phyloP scores from a whole-genome alignment of 2,113 vertebrate genomes.

The Anoplopoma fimbria region DNA sequence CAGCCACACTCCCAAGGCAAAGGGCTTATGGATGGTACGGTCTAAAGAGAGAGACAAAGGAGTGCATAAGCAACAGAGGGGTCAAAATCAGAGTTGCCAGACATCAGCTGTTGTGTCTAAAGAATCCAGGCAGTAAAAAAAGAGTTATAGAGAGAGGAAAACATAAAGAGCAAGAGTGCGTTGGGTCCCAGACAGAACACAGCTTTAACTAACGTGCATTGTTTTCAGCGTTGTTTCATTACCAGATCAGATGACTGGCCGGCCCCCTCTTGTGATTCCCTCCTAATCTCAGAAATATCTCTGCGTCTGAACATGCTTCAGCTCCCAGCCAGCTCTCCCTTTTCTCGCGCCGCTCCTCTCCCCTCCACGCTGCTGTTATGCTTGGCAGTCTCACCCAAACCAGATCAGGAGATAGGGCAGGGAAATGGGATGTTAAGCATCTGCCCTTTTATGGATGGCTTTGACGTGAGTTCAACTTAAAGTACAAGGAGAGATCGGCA shows the following conservation, averaged over 20 bases:
- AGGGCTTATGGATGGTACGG: slow-evolving; percentile 24
- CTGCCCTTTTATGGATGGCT: slow-evolving; percentile 38
- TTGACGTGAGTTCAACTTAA: slow-evolving; percentile 12
- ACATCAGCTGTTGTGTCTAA: background rate
- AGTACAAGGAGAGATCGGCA: background rate
- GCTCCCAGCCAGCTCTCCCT: slow-evolving; percentile 57
- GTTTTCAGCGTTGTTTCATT: slow-evolving; percentile 53
- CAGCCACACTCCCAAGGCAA: slow-evolving; percentile 30
- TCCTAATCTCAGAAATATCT: slow-evolving; percentile 76
- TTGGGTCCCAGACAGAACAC: slow-evolving; percentile 26
- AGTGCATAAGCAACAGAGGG: background rate
- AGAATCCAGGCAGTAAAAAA: background rate
- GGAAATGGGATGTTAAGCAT: slow-evolving; percentile 58
- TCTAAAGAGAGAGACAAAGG: background rate
- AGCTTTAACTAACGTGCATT: slow-evolving; percentile 41
- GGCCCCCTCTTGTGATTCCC: slow-evolving; percentile 58
- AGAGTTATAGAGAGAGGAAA: background rate
- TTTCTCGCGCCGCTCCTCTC: slow-evolving; percentile 28
- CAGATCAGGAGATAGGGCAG: slow-evolving; percentile 69
- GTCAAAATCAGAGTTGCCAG: background rate
- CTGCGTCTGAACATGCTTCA: slow-evolving; percentile 77
- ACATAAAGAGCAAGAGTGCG: background rate
- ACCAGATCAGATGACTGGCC: slow-evolving; percentile 65
- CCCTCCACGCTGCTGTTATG: slow-evolving; percentile 61
- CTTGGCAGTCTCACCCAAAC: slow-evolving; percentile 70